Percentiles rank a stretch among this genome's conserved stretches.
Evolutionary conservation across 2,888 invertebrate species (phyloP).

Genomic region (Cerastoderma edule): DNA sequence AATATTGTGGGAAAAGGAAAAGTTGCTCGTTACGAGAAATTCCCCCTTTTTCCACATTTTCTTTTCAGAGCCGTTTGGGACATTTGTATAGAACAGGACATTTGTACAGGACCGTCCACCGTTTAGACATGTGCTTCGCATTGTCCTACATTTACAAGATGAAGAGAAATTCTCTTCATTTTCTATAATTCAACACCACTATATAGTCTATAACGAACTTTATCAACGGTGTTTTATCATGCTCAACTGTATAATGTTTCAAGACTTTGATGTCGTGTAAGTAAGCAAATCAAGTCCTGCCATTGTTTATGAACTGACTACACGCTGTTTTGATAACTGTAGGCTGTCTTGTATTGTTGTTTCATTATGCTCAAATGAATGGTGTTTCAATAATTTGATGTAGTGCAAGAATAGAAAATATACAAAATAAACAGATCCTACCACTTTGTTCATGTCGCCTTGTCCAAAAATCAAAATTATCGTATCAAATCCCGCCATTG

Average conservation of each 20-base stretch:
- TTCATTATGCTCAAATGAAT: background rate
- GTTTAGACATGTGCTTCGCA: background rate
- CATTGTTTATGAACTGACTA: too few species aligned
- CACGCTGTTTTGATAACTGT: too few species aligned
- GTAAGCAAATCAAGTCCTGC: too few species aligned
- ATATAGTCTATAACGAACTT: too few species aligned
- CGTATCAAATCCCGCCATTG: background rate
- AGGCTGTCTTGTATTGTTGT: too few species aligned
- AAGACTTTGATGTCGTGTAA: too few species aligned
- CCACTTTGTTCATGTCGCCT: background rate
- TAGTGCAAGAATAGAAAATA: background rate
- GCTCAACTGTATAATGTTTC: too few species aligned
- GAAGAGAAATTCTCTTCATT: too few species aligned
- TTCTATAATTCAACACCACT: too few species aligned
- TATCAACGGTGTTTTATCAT: too few species aligned
- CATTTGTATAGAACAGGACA: background rate
- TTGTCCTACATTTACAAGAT: too few species aligned
- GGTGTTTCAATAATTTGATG: background rate
- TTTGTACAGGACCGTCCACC: too few species aligned
- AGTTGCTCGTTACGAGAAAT: background rate
- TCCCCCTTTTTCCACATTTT: background rate
- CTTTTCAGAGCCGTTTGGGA: background rate
- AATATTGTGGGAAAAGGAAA: constrained; percentile 2
- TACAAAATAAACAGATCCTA: background rate
- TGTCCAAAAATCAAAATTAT: background rate